phyloP scores from a whole-genome alignment of 2,888 invertebrate species.

The Rhopalosiphum nymphaeae region DNA sequence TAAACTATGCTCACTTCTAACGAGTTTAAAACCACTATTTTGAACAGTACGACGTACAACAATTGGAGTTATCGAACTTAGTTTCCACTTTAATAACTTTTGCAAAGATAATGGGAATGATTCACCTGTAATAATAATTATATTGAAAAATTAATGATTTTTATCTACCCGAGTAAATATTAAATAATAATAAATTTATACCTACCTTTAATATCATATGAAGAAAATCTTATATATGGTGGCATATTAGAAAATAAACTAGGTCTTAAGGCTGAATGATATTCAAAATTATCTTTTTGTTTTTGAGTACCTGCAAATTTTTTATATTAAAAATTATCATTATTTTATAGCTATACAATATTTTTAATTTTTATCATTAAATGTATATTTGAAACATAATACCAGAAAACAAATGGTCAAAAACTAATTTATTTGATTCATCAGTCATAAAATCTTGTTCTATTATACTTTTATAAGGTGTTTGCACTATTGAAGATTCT shows the following conservation, averaged over 20 bases:
- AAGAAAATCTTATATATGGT: slow-evolving; percentile 85
- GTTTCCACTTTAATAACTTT: slow-evolving; percentile 91
- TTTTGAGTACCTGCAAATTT: neutral
- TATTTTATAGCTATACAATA: neutral
- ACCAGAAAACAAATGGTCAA: slow-evolving; percentile 11
- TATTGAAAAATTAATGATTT: neutral
- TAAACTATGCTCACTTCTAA: slow-evolving; percentile 78
- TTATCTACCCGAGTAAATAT: neutral
- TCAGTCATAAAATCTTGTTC: neutral
- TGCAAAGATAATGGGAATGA: slow-evolving; percentile 79
- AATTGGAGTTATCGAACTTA: slow-evolving; percentile 93
- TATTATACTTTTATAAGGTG: neutral
- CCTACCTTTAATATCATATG: slow-evolving; percentile 77
- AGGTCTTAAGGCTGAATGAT: slow-evolving; percentile 69
- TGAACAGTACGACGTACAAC: slow-evolving; percentile 88
- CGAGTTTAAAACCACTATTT: slow-evolving; percentile 87
- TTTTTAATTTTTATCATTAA: neutral
- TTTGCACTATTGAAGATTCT: neutral
- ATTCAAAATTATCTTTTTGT: neutral
- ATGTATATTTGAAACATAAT: neutral
- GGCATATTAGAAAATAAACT: slow-evolving; percentile 85
- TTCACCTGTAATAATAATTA: slow-evolving; percentile 67
- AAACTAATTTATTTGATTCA: neutral
- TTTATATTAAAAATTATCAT: neutral
- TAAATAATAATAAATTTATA: slow-evolving; percentile 59